A percentile compares a stretch with the other conserved stretches of the same genome.
Conservation (phyloP, 1,140 invertebrate species). For the Phthorimaea operculella region DNA sequence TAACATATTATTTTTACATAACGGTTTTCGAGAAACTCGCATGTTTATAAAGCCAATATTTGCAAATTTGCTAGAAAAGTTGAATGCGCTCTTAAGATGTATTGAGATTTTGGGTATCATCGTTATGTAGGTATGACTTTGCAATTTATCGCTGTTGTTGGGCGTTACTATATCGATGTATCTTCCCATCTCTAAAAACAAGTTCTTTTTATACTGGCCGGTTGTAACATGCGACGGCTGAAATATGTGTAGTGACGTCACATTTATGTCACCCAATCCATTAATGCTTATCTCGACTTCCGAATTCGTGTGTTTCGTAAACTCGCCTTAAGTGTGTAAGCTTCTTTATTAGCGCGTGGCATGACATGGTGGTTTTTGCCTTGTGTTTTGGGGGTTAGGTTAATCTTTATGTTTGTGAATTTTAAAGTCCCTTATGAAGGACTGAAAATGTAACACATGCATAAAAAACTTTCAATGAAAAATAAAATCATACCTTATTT, state of each 20-base stretch:
- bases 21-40: too few species aligned
- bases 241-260: slow-evolving; percentile 66
- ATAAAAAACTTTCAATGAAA: too few species aligned
- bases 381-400: too few species aligned
- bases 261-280: slow-evolving; percentile 66
- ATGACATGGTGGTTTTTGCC: slow-evolving; percentile 23
- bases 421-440: too few species aligned
- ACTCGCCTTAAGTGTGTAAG: slow-evolving; percentile 35
- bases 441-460: too few species aligned
- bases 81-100: neutral
- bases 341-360: slow-evolving; percentile 40
- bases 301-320: slow-evolving; percentile 53
- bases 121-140: neutral
- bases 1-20: too few species aligned
- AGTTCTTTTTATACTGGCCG: slow-evolving; percentile 27
- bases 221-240: slow-evolving; percentile 46
- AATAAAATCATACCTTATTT: too few species aligned
- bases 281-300: slow-evolving; percentile 64
- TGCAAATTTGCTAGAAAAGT: neutral
- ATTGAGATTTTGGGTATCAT: neutral
- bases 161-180: neutral
- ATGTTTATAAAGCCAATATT: too few species aligned
- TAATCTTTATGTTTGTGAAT: too few species aligned
- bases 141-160: neutral
- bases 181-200: neutral